Evolutionary conservation across 2,797 vertebrate species (phyloP).

Genomic region (Dipus sagitta): DNA sequence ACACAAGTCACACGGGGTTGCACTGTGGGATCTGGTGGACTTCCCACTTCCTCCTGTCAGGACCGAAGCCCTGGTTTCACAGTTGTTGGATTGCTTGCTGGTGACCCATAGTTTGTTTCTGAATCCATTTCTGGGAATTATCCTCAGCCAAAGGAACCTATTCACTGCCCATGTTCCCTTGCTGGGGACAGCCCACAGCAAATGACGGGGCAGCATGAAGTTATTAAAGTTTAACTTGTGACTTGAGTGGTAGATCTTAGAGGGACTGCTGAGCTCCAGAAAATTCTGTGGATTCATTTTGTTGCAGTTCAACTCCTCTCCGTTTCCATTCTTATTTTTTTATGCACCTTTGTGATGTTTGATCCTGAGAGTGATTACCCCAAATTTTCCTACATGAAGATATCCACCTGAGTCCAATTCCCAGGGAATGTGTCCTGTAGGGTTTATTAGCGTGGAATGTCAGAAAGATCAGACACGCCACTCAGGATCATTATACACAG

Average conservation of each 20-base stretch:
- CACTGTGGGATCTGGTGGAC: rapidly evolving
- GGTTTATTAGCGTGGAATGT: neutral
- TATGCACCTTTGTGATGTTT: neutral
- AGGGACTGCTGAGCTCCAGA: neutral
- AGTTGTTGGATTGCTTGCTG: neutral
- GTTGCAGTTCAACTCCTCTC: neutral
- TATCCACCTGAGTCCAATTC: neutral
- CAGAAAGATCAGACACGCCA: neutral
- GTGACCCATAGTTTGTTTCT: neutral
- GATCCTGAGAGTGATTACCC: neutral
- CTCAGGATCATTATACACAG: neutral
- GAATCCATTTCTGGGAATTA: neutral
- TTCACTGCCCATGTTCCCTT: neutral
- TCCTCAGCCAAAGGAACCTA: neutral
- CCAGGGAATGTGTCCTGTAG: neutral
- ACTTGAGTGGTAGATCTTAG: neutral
- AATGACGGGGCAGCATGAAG: neutral
- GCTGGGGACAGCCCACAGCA: neutral
- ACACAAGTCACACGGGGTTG: neutral
- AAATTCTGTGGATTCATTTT: neutral
- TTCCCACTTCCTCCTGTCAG: neutral
- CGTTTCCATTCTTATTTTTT: neutral
- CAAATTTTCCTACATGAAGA: neutral
- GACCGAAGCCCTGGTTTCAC: neutral
- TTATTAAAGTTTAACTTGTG: neutral